Conservation (phyloP, 2,113 vertebrate genomes). For the Cygnus atratus region DNA sequence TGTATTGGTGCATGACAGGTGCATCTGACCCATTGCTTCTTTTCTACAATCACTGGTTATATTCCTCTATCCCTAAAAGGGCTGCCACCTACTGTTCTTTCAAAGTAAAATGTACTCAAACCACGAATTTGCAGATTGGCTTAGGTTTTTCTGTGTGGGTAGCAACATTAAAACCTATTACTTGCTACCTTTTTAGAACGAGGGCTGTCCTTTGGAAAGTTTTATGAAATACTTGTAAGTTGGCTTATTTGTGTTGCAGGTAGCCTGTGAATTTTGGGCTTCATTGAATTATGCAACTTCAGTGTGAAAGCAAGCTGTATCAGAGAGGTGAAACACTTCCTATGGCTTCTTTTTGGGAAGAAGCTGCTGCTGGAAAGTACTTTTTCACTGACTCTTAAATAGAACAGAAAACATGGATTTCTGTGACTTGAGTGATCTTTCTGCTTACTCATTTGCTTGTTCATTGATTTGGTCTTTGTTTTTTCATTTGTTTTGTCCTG, state of each 20-base stretch:
- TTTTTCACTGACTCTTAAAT: background rate
- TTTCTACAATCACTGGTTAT: accelerated
- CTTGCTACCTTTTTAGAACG: background rate
- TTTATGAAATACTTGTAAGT: background rate
- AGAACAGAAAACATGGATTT: background rate
- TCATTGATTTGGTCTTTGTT: background rate
- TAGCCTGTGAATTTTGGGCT: background rate
- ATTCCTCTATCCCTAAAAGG: background rate
- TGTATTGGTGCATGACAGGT: background rate
- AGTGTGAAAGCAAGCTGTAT: background rate
- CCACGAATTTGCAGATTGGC: background rate
- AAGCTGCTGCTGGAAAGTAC: background rate
- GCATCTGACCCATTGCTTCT: background rate
- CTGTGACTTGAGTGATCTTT: background rate
- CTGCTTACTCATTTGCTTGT: background rate
- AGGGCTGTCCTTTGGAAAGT: background rate
- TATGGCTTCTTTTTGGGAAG: background rate
- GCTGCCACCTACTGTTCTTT: background rate
- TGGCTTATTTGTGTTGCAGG: background rate
- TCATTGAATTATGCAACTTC: background rate
- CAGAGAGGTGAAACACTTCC: background rate
- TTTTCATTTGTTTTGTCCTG: background rate
- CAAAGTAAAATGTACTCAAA: background rate
- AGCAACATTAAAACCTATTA: background rate
- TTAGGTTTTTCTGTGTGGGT: background rate